Evolutionary conservation across 2,113 vertebrate genomes (phyloP), one percentile per base, ranked within the genome.

Genomic region (Xiphorhynchus elegans): DNA sequence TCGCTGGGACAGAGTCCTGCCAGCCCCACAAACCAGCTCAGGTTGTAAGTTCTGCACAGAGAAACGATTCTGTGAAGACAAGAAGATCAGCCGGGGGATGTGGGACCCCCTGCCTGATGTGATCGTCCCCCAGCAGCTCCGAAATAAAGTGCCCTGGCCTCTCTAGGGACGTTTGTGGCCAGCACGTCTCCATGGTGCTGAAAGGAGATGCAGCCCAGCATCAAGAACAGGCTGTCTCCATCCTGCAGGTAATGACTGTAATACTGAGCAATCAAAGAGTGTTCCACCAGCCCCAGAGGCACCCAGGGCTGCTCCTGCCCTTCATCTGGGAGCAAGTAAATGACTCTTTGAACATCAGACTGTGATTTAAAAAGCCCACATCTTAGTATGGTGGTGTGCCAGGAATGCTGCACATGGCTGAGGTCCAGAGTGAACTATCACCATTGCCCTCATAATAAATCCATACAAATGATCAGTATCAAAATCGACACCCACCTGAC

Each of bases 341-440:
- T 63, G 26, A 63, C 39, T 63, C 14, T 18, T 42, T 62, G 16
- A 58, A 60, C 55, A 44, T 42, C 35, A 50, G 63, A 44, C 14
- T 11, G 37, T 13, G n/a, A 26, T 59, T 87, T 21, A 37, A 39
- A 73, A 56, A 74, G 55, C 33, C 31, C 50, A 17, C 26, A 63
- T 6, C 11, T 46, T 7, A 25, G 25, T 3, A 6, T 2, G 28
- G 5, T 2, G 2, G 7, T n/a, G 49, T 77, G 50, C 72, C 53
- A 64, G 58, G 20, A 68, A 29, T 2, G 33, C 60, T 59, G 72
- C 39, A 33, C 7, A 0, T 9, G 70, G 37, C 63, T 23, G 20
- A 16, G 2, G 37, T 13, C n/a, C 47, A 40, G 39, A 10, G 19
- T 11, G 58, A 66, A 13, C 24, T 31, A 53, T n/a, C 26, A 13